Conservation (phyloP, 2,113 vertebrate genomes). For the Sylvia atricapilla region DNA sequence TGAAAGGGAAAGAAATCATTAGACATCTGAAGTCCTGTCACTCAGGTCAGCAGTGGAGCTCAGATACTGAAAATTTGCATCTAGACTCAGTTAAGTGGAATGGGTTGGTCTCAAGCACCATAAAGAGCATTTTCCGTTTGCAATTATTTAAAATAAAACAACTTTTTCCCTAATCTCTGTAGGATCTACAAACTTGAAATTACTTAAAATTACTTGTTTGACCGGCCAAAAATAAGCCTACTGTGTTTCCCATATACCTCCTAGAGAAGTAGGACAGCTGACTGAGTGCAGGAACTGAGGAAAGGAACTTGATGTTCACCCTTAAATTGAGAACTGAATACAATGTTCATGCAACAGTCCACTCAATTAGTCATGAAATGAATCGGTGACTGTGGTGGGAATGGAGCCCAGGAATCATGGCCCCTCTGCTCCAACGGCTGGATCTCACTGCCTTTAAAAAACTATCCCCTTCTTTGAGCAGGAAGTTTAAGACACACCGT, state of each 20-base stretch:
- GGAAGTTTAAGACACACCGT: background rate
- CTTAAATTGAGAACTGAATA: conserved; percentile 44
- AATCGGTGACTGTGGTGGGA: background rate
- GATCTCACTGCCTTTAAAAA: background rate
- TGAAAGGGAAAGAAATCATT: background rate
- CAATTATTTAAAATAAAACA: background rate
- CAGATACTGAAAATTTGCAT: background rate
- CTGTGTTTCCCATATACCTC: background rate
- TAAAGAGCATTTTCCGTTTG: background rate
- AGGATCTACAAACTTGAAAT: background rate
- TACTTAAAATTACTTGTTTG: background rate
- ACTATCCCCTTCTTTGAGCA: background rate
- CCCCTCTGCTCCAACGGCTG: background rate
- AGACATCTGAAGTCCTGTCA: background rate
- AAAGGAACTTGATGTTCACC: conserved; percentile 46
- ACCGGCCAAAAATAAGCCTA: background rate
- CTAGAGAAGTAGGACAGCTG: conserved; percentile 8
- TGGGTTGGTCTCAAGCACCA: background rate
- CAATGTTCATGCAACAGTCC: conserved; percentile 47
- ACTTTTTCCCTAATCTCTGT: background rate
- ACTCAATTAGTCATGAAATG: conserved; percentile 49
- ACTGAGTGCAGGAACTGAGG: background rate
- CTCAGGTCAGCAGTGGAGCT: background rate
- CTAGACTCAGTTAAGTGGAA: background rate
- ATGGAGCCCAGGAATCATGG: conserved; percentile 2